phyloP scores from a whole-genome alignment of 2,113 vertebrate species.

The Passerina amoena region DNA sequence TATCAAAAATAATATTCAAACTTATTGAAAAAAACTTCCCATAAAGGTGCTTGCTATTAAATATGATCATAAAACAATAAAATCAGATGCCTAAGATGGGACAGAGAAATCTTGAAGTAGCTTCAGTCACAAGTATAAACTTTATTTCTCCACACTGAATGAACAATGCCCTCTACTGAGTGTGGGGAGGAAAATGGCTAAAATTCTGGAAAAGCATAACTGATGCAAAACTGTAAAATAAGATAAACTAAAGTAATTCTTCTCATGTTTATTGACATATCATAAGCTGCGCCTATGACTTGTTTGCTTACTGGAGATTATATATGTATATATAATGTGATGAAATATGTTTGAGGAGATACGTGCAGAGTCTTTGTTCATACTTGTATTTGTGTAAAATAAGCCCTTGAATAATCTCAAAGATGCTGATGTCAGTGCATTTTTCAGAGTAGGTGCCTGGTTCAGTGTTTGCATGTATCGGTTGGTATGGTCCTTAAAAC shows the following conservation, averaged over 20 bases:
- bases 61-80: neutral
- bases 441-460: neutral
- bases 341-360: neutral
- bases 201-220: neutral
- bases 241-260: neutral
- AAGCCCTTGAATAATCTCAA: neutral
- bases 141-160: neutral
- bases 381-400: neutral
- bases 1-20: neutral
- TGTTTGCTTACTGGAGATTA: neutral
- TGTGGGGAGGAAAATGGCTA: neutral
- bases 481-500: neutral
- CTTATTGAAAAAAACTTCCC: accelerated
- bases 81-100: neutral
- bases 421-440: neutral
- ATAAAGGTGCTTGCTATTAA: neutral
- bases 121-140: neutral
- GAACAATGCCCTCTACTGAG: slow-evolving; percentile 1
- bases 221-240: neutral
- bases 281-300: neutral
- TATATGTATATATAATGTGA: neutral
- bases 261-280: neutral
- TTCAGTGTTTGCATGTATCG: neutral
- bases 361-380: neutral
- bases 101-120: neutral